Evolutionary conservation across 2,113 vertebrate genomes (phyloP).

Genomic region (Coracopsis vasa): DNA sequence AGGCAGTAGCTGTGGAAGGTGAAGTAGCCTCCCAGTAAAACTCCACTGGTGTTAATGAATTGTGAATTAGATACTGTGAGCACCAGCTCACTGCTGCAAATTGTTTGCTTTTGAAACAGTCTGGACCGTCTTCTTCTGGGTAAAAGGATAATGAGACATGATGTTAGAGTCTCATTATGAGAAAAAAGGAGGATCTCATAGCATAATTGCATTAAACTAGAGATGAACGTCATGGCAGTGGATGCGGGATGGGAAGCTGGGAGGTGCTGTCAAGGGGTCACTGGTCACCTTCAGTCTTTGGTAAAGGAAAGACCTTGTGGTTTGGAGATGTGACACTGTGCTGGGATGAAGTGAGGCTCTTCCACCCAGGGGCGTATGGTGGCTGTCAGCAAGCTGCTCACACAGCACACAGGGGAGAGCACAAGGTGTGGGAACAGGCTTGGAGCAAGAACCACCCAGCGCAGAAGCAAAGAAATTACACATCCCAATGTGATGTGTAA

Average conservation of each 20-base stretch:
- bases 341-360: background rate
- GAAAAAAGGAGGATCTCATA: background rate
- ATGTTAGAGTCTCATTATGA: background rate
- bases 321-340: background rate
- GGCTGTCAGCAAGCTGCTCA: background rate
- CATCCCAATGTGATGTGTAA: background rate
- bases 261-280: background rate
- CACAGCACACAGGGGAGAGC: background rate
- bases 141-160: background rate
- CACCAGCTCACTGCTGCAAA: background rate
- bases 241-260: background rate
- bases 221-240: background rate
- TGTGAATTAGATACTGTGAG: constrained; percentile 11
- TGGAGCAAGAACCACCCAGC: accelerated
- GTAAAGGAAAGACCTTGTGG: background rate
- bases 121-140: background rate
- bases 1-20: background rate
- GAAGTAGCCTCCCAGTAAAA: background rate
- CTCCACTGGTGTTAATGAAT: background rate
- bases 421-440: background rate
- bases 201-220: background rate
- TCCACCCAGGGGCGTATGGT: background rate
- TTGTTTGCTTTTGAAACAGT: background rate
- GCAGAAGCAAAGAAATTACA: background rate
- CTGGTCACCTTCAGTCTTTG: background rate